phyloP scores from a whole-genome alignment of 2,888 invertebrate genomes.

The Malthinus flaveolus region DNA sequence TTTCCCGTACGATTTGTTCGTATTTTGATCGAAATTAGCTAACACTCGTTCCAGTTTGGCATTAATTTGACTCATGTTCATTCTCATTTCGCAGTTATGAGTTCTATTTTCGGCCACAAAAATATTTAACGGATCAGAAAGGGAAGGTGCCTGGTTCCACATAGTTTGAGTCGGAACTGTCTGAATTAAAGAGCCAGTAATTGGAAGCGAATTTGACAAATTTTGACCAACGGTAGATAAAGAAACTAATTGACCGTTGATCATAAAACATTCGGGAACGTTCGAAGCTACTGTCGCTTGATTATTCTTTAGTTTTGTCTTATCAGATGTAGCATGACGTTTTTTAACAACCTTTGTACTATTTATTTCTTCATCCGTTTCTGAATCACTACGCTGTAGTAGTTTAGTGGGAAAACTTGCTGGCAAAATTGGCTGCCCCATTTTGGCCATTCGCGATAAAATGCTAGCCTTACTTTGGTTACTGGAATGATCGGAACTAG shows the following conservation, averaged over 20 bases:
- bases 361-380: slow-evolving; percentile 28
- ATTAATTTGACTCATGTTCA: slow-evolving; percentile 64
- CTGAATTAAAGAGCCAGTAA: slow-evolving; percentile 16
- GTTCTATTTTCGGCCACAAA: slow-evolving; percentile 64
- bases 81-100: slow-evolving; percentile 68
- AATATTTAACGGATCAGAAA: slow-evolving; percentile 57
- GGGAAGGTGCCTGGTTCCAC: slow-evolving; percentile 19
- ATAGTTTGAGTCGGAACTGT: slow-evolving; percentile 16
- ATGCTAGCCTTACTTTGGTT: slow-evolving; percentile 53
- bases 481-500: slow-evolving; percentile 36
- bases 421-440: slow-evolving; percentile 60
- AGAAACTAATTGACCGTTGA: slow-evolving; percentile 14
- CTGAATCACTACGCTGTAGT: slow-evolving; percentile 39
- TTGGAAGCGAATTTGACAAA: slow-evolving; percentile 41
- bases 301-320: neutral
- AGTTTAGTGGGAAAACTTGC: neutral
- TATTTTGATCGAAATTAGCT: slow-evolving; percentile 53
- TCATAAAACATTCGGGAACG: slow-evolving; percentile 12
- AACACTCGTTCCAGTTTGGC: slow-evolving; percentile 66
- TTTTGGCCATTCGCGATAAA: slow-evolving; percentile 61
- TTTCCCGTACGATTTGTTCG: neutral
- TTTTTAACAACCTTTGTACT: slow-evolving; percentile 28
- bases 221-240: slow-evolving; percentile 4
- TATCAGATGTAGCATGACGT: neutral
- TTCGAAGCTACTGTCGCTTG: neutral